Evolutionary conservation across 2,888 invertebrate species (phyloP), one percentile per base, ranked within the genome.

Genomic region (Nomada lathburiana): DNA sequence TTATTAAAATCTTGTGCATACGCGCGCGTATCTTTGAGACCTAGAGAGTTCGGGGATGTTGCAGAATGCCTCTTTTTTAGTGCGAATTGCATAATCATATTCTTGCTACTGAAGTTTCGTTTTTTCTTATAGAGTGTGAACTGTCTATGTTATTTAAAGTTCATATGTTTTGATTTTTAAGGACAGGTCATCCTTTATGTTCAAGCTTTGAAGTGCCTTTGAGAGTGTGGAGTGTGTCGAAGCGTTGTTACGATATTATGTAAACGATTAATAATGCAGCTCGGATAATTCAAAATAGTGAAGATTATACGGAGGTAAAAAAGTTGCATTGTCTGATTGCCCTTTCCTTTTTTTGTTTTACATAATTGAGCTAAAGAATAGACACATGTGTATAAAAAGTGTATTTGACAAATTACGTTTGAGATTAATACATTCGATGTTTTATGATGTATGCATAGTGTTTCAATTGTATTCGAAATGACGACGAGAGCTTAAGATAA

Each of bases 21-120:
- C 9, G 26, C 53, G 36, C 60, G 55, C 42, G 62, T 72, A 70
- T 55, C 64, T 60, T 60, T 59, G 57, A 72, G 55, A 20, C 29
- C 20, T 26, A 47, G 29, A 79, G 72, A 62, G 42, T 67, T 72
- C 72, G 23, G 67, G 67, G 80, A 80, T 79, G 80, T 72, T 67
- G 29, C 67, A 62, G 80, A 80, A 79, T 80, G 80, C 72, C 80
- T 79, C 71, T 69, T 52, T 72, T 55, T 80, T 71, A 78, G 62
- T 67, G 72, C 57, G 55, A 55, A 57, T 50, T 79, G 75, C 67
- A 67, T 79, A 77, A 64, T 23, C 63, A 59, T 57, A 72, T 63
- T 72, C 72, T 65, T 80, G 80, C 80, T 80, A 72, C 52, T 57
- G 67, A 68, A 79, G n/a, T 79, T 79, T 63, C 50, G 23, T 80